These are phyloP conservation scores for Pangasius krempfi DNA, from an alignment of 2,797 vertebrate species.

Conservation along the genomic window DNA sequence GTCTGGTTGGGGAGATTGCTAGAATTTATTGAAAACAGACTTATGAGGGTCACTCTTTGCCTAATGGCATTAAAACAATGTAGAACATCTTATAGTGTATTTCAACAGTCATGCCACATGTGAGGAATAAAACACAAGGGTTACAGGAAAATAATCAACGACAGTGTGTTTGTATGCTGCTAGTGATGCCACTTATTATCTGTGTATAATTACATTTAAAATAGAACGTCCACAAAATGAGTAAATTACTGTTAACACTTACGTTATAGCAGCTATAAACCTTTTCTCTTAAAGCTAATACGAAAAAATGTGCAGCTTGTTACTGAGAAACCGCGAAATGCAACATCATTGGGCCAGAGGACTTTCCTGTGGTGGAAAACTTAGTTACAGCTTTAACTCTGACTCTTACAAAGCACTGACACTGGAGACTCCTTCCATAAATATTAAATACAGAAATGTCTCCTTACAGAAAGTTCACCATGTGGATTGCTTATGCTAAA, in stretches of 20 bases:
- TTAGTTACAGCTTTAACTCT: not conserved
- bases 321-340: not conserved
- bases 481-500: not conserved
- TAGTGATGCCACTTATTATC: not conserved
- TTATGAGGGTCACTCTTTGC: not conserved
- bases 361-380: not conserved
- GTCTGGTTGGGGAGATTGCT: not conserved
- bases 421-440: constrained; percentile 7
- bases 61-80: not conserved
- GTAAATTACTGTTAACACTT: not conserved
- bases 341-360: not conserved
- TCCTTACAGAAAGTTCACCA: not conserved
- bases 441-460: not conserved
- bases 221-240: not conserved
- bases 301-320: not conserved
- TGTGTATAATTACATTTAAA: not conserved
- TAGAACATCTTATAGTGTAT: not conserved
- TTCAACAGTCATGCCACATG: not conserved
- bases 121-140: not conserved
- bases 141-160: not conserved
- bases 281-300: not conserved
- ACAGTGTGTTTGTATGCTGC: not conserved
- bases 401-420: not conserved
- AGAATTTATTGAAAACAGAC: not conserved
- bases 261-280: not conserved